phyloP scores from a whole-genome alignment of 1,140 invertebrate genomes.

The Thaumetopoea pityocampa region DNA sequence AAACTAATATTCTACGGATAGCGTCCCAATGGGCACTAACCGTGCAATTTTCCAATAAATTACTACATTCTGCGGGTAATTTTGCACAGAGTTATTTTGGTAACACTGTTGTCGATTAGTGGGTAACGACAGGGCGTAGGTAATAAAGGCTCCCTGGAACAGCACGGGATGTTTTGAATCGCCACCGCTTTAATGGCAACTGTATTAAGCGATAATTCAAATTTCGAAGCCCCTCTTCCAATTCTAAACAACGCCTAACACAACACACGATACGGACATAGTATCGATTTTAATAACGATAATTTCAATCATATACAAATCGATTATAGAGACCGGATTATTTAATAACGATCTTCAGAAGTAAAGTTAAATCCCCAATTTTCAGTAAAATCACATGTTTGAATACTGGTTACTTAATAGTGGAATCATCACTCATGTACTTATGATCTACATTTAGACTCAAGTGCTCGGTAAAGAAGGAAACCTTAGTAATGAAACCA shows the following conservation, averaged over 20 bases:
- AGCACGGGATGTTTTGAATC: slow-evolving; percentile 71
- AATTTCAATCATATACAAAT: no score
- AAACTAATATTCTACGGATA: no score
- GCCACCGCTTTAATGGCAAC: slow-evolving; percentile 55
- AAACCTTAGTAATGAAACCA: no score
- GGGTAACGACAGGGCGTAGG: slow-evolving; percentile 55
- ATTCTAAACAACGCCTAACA: slow-evolving; percentile 29
- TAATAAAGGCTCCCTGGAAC: slow-evolving; percentile 54
- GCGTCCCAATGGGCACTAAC: no score
- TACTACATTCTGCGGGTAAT: slow-evolving; percentile 5
- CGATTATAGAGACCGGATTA: no score
- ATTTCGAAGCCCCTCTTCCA: slow-evolving; percentile 37
- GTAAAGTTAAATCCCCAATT: no score
- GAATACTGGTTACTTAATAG: no score
- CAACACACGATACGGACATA: slow-evolving; percentile 12
- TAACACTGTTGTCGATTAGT: slow-evolving; percentile 65
- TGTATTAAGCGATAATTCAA: slow-evolving; percentile 66
- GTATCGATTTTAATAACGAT: background rate
- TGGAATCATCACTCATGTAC: no score
- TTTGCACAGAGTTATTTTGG: slow-evolving; percentile 55
- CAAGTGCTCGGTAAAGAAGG: no score
- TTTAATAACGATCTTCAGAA: no score
- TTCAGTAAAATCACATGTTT: no score
- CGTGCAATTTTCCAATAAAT: slow-evolving; percentile 11
- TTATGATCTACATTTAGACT: no score